phyloP scores from a whole-genome alignment of 2,113 vertebrate genomes.

The Seriola quinqueradiata region DNA sequence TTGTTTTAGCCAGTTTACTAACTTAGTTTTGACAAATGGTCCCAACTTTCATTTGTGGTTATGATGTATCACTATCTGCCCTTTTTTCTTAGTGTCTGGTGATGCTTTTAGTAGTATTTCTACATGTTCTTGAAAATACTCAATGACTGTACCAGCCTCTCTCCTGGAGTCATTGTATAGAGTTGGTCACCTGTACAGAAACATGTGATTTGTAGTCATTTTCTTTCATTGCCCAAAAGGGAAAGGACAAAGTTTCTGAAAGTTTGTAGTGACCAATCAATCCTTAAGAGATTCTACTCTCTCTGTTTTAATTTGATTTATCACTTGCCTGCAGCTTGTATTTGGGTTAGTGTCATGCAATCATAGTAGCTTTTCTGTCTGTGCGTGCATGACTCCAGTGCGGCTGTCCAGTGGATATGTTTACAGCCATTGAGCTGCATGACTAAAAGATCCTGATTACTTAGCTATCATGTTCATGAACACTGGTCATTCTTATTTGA shows the following conservation, averaged over 20 bases:
- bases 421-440: background rate
- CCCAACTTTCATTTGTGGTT: background rate
- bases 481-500: background rate
- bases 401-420: background rate
- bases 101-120: background rate
- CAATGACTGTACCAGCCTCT: background rate
- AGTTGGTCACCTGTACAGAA: background rate
- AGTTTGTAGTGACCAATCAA: background rate
- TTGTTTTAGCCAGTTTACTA: constrained; percentile 3
- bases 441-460: background rate
- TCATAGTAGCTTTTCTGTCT: background rate
- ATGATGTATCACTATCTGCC: background rate
- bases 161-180: background rate
- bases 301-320: no score
- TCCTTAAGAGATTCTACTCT: no score
- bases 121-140: background rate
- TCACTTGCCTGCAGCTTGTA: background rate
- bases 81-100: background rate
- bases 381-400: background rate
- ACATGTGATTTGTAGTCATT: background rate
- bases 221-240: background rate
- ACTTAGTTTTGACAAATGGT: background rate
- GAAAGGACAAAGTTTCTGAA: background rate
- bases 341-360: background rate
- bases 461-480: background rate